Base-by-base conservation (phyloP, 2,797 vertebrate species). In the Typhlichthys subterraneus region DNA sequence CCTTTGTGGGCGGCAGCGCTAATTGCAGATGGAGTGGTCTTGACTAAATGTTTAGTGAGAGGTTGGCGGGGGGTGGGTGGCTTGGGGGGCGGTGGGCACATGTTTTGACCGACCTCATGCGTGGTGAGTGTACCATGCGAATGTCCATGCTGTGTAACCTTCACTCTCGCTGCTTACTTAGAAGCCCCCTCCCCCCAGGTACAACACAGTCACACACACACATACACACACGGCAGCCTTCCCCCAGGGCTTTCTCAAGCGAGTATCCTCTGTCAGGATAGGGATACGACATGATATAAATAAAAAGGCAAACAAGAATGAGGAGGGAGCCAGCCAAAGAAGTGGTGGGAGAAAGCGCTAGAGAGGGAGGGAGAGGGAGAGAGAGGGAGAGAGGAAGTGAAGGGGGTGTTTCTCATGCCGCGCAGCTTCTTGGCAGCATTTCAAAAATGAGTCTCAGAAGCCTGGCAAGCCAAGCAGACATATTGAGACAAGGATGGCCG, bases 351-450 rank as follows among this genome's bases (percentile, higher is more conserved):
- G n/a, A 9, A 23, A 49, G 23, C 14, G 46, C 13, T 23, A 15
- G 45, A 29, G 45, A 31, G 42, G 6, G 53, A 46, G 19, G 46
- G 75, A 73, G 85, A 84, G 85, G 88, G 85, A 61, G 71, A 84
- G 23, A 9, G 17, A 29, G 53, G n/a, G 45, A 8, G 45, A 15
- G 49, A 8, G 77, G 65, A 57, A 46, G 49, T 57, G 67, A 14
- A 45, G 53, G 57, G 70, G 68, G 67, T 80, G 67, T 85, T 86
- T 87, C 76, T 87, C 81, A 88, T 84, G 84, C 88, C 80, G 86
- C 84, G 89, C 88, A 91, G 92, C 84, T 92, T 91, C 90, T 94
- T 95, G 94, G 94, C 95, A 94, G 92, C 87, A 80, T 90, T 92
- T 92, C 93, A 94, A 91, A 90, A 90, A 94, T 93, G 92, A 94